Evolutionary conservation across 2,888 invertebrate species (phyloP).

Genomic region (Cephus pulcher): DNA sequence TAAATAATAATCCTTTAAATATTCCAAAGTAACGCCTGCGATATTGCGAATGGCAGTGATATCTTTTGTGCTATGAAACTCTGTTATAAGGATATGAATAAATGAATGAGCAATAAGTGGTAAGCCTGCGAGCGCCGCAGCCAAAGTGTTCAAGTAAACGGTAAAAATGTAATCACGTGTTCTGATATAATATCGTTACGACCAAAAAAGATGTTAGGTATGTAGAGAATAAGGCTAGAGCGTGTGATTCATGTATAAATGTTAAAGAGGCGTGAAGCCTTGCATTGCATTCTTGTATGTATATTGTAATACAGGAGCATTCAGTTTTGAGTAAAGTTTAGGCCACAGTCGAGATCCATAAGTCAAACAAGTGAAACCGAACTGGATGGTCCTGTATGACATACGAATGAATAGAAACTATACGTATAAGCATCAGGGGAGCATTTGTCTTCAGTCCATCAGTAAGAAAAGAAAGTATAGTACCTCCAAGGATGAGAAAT

Average conservation of each 20-base stretch:
- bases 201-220: constrained; percentile 21
- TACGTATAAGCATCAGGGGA: constrained; percentile 23
- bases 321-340: background rate
- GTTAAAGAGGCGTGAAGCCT: constrained; percentile 39
- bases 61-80: background rate
- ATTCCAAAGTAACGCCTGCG: background rate
- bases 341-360: background rate
- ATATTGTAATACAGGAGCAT: background rate
- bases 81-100: constrained; percentile 38
- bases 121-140: constrained; percentile 65
- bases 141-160: constrained; percentile 50
- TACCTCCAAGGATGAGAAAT: background rate
- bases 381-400: background rate
- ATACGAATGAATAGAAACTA: constrained; percentile 16
- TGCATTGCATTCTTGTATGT: constrained; percentile 23
- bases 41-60: background rate
- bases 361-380: background rate
- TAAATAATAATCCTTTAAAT: background rate
- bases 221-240: constrained; percentile 47
- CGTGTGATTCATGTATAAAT: constrained; percentile 51
- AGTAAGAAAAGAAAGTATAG: background rate
- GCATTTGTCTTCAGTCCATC: constrained; percentile 20
- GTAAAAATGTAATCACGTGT: constrained; percentile 31
- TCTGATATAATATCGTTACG: constrained; percentile 15
- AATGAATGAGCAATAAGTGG: constrained; percentile 63